Base-by-base conservation (phyloP, 2,113 vertebrate species). In the Ctenomys sociabilis region DNA sequence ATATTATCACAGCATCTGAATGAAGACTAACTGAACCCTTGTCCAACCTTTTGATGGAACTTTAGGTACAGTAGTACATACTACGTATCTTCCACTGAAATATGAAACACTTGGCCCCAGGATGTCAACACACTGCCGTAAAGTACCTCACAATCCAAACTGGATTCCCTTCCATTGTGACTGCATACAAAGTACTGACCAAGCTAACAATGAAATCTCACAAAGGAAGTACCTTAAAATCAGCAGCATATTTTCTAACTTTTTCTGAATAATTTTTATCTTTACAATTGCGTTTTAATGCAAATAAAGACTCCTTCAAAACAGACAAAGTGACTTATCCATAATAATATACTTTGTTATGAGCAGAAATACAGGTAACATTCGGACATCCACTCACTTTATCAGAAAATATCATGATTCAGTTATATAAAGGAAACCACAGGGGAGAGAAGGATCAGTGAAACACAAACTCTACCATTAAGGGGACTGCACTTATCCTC, bases 211-310 rank as follows among this genome's bases (percentile, higher is more conserved):
- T 73, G 9, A 96, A 81, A 95, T 87, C 70, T 94, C 93, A 91
- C 63, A 75, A 93, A 83, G 63, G 43, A 92, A 95, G 43, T 66
- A 83, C 59, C 86, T 94, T 94, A 88, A 16, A 94, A 81, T 49
- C 88, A 81, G 83, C 40, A 87, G 35, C 22, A 95, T 10, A 88
- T 83, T 97, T 95, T 72, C 43, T 17, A 63, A 84, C 35, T 52
- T 57, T 73, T 95, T 90, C 40, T 43, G n/a, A 95, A 75, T 83
- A 78, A 85, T 96, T 87, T 96, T 97, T 88, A 90, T 92, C 57
- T 90, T 82, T 66, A 88, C 52, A 85, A 87, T 17, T 94, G 12
- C 35, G 7, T 54, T 90, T 80, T n/a, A 24, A 81, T 88, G 6
- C 45, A 93, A n/a, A 94, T 59, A 94, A 92, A 83, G 21, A 90